A percentile compares a stretch with the other conserved stretches of the same genome.
Conservation (phyloP, 2,113 vertebrate species). For the Brachyhypopomus gauderio region DNA sequence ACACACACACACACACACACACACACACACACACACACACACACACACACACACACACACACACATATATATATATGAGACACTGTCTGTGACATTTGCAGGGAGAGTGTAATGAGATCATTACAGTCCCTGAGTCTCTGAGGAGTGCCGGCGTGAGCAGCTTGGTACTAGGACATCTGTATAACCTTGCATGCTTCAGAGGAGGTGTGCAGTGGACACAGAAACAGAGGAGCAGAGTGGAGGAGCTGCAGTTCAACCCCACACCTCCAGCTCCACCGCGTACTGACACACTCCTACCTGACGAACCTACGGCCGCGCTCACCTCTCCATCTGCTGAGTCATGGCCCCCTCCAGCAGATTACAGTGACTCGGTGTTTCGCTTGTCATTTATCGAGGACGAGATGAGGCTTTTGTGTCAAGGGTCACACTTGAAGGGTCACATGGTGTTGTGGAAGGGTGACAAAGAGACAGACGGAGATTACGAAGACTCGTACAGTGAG, state of each 20-base stretch:
- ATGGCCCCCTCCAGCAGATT: constrained; percentile 38
- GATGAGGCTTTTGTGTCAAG: not conserved
- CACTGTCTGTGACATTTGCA: constrained; percentile 39
- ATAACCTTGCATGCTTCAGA: constrained; percentile 45
- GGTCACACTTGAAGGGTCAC: constrained; percentile 8
- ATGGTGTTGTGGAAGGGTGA: not conserved
- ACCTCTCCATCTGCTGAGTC: constrained; percentile 27
- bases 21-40: too few species aligned
- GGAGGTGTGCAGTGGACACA: constrained; percentile 12
- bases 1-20: too few species aligned
- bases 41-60: too few species aligned
- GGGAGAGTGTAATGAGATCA: constrained; percentile 46
- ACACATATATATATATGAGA: constrained; percentile 11
- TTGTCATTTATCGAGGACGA: constrained; percentile 17
- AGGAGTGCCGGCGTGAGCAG: constrained; percentile 6
- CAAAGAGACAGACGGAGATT: not conserved
- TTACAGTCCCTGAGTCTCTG: constrained; percentile 34
- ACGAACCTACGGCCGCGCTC: constrained; percentile 22
- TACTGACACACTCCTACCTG: constrained; percentile 39
- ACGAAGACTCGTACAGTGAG: not conserved
- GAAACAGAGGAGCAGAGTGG: constrained; percentile 23
- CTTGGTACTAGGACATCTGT: constrained; percentile 30
- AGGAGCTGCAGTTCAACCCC: not conserved
- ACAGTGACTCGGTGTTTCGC: constrained; percentile 20
- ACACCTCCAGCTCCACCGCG: not conserved